Percentiles rank a stretch among this genome's conserved stretches.
phyloP scores from a whole-genome alignment of 2,113 vertebrate species.

The Hypomesus transpacificus region DNA sequence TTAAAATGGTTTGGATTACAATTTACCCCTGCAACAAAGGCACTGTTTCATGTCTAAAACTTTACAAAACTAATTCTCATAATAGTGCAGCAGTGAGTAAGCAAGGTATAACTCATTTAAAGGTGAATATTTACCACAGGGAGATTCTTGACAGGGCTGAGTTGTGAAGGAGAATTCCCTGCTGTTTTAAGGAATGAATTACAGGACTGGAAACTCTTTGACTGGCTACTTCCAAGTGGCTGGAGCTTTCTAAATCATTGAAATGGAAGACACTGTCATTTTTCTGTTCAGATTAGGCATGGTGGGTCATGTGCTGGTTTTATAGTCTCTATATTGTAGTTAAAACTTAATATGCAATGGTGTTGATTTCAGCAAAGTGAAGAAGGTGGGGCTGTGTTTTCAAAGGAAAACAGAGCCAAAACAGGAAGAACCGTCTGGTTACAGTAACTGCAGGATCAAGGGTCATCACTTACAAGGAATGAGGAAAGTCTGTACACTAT shows the following conservation, averaged over 20 bases:
- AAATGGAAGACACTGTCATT: conserved; percentile 43
- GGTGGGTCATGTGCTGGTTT: conserved; percentile 37
- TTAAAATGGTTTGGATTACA: background rate
- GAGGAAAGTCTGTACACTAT: background rate
- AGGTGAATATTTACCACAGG: conserved; percentile 66
- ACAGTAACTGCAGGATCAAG: conserved; percentile 21
- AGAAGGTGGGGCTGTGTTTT: conserved; percentile 14
- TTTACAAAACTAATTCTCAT: background rate
- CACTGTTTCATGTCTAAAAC: background rate
- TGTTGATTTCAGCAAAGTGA: conserved; percentile 3
- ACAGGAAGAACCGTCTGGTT: conserved; percentile 25
- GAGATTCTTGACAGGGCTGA: conserved; percentile 73
- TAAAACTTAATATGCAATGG: conserved; percentile 18
- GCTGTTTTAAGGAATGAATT: conserved; percentile 70
- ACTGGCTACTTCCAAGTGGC: conserved; percentile 65
- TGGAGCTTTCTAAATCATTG: conserved; percentile 72
- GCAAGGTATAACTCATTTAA: conserved; percentile 18
- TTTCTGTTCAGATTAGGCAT: conserved; percentile 5
- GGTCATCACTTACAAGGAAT: conserved; percentile 8
- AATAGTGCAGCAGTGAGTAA: conserved; percentile 8
- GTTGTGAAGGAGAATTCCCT: conserved; percentile 69
- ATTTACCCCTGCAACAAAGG: background rate
- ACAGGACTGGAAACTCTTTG: conserved; percentile 71
- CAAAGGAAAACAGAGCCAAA: conserved; percentile 22
- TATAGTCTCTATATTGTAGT: background rate